Percentiles rank a stretch among this genome's conserved stretches.
Evolutionary conservation across 2,113 vertebrate genomes (phyloP).

Genomic region (Irena cyanogastra): DNA sequence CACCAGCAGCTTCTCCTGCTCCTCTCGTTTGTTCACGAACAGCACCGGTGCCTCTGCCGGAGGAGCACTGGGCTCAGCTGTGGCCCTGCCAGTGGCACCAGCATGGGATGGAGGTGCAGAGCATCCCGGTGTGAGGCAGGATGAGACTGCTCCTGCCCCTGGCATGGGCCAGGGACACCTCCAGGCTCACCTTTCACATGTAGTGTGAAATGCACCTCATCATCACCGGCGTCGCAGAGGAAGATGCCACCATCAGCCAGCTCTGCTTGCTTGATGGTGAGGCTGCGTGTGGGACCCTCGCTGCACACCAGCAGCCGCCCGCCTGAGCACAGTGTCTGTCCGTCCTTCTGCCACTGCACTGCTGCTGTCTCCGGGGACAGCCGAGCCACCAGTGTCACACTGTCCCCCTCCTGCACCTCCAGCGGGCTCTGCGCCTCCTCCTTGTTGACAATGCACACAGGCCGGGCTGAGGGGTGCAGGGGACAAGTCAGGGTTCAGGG

Average conservation of each 20-base stretch:
- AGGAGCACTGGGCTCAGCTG: neutral
- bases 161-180: neutral
- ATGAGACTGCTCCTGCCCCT: neutral
- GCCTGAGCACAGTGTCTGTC: conserved; percentile 57
- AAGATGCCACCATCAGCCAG: conserved; percentile 78
- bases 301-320: conserved; percentile 79
- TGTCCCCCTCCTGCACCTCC: conserved; percentile 75
- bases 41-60: conserved; percentile 27
- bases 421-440: conserved; percentile 53
- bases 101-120: neutral
- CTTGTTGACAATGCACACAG: conserved; percentile 72
- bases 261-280: conserved; percentile 80
- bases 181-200: conserved; percentile 78
- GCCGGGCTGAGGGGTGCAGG: neutral
- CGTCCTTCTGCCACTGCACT: conserved; percentile 79
- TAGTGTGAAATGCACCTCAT: conserved; percentile 78
- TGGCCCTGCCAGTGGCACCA: accelerated
- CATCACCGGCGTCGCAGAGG: conserved; percentile 75
- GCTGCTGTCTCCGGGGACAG: conserved; percentile 68
- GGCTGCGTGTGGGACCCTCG: conserved; percentile 72
- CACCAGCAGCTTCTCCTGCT: conserved; percentile 51
- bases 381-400: conserved; percentile 75
- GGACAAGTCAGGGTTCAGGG: neutral
- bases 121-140: accelerated
- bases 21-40: conserved; percentile 54